Base-by-base conservation (phyloP, 2,113 vertebrate species). In the Butorides virescens region DNA sequence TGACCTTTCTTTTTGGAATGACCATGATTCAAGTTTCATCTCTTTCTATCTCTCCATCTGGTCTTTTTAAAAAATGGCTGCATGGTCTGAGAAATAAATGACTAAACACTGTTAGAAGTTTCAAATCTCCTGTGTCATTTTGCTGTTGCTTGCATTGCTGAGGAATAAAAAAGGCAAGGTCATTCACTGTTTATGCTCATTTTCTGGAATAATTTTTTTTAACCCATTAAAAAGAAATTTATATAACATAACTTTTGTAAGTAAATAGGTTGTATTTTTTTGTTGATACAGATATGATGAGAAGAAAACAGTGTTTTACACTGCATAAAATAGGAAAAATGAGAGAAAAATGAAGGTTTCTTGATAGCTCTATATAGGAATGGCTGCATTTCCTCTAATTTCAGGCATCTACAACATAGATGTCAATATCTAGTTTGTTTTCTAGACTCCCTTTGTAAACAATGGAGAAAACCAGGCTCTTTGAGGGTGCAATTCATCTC, bases 161-260 rank as follows among this genome's bases (percentile, higher is more conserved):
- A 73, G 13, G 26, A 65, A 5, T 47, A 59, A 85, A 18, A 87
- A 63, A 62, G 15, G 11, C 20, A 67, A 83, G 30, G 23, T 53
- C 13, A 34, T 71, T 86, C 30, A 56, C 9, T 74, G 8, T 25
- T 78, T 42, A 47, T 16, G 3, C 68, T 53, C 10, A 2, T 84
- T 59, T 79, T 75, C 27, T 29, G 42, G 27, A 52, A 75, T 34
- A 46, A 8, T 49, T 47, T 53, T 52, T 72, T 49, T 29, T 8
- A 88, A 65, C 8, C 39, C 3, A 3, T 49, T 92, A 34, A 16
- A 66, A 67, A 58, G 1, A 37, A 46, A 58, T 1, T 0, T 19
- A 13, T 34, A 12, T 62, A 39, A 19, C 14, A 34, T 39, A 37
- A 52, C 22, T 46, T 80, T 52, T 47, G 5, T 37, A 59, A 55